Conservation (phyloP, 2,113 vertebrate species). For the Pollachius pollachius region DNA sequence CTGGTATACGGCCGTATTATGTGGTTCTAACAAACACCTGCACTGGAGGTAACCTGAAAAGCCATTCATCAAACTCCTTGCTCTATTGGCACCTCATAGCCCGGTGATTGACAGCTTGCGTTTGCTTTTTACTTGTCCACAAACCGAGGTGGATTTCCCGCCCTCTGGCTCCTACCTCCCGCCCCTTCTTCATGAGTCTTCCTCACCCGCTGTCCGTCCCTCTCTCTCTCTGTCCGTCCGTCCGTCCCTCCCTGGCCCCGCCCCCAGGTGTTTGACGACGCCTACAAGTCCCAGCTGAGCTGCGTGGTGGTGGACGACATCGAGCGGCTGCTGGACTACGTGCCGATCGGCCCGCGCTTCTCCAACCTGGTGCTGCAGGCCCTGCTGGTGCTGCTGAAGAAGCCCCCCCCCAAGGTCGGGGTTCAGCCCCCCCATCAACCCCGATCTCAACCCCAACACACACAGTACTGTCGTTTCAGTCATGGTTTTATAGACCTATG, state of each 20-base stretch:
- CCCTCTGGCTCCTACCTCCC: too few species aligned
- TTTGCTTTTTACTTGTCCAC: too few species aligned
- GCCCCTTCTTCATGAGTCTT: not conserved
- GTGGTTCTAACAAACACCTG: too few species aligned
- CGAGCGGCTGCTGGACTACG: constrained; percentile 88
- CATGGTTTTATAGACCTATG: not conserved
- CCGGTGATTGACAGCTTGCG: too few species aligned
- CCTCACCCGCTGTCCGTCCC: not conserved
- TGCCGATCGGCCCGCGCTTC: constrained; percentile 89
- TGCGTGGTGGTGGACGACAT: constrained; percentile 91
- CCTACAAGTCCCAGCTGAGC: constrained; percentile 90
- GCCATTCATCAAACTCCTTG: too few species aligned
- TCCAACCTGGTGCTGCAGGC: constrained; percentile 89
- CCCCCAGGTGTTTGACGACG: constrained; percentile 86
- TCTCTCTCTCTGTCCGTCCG: not conserved
- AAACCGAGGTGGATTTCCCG: too few species aligned
- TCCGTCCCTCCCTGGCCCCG: not conserved
- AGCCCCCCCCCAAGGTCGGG: constrained; percentile 84
- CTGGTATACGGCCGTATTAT: too few species aligned
- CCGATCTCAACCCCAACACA: too few species aligned
- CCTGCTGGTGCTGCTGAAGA: constrained; percentile 87
- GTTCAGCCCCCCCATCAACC: not conserved
- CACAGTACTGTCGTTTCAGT: not conserved
- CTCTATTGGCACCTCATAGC: too few species aligned
- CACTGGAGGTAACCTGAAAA: too few species aligned